Conservation (phyloP, 1,140 invertebrate genomes). For the Lasioglossum albipes region DNA sequence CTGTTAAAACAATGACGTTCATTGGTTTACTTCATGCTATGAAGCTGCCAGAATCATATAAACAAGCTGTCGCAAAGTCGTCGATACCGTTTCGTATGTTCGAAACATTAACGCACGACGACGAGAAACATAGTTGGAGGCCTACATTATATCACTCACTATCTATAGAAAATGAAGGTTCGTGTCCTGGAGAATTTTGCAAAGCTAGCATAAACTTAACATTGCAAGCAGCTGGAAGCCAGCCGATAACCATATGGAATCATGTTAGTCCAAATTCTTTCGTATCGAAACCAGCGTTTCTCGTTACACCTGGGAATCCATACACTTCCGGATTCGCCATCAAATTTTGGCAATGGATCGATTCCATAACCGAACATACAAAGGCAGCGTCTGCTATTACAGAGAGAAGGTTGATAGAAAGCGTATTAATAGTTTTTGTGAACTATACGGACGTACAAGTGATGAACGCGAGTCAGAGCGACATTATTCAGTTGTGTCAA, state of each 20-base stretch:
- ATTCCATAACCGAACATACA: constrained; percentile 20
- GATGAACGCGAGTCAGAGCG: constrained; percentile 87
- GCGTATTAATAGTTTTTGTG: constrained; percentile 87
- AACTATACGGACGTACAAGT: constrained; percentile 86
- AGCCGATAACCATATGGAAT: constrained; percentile 80
- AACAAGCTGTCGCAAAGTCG: constrained; percentile 43
- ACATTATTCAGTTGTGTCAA: constrained; percentile 86
- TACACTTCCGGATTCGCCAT: constrained; percentile 86
- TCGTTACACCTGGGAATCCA: constrained; percentile 74
- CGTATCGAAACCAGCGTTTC: constrained; percentile 84
- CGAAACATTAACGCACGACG: constrained; percentile 35
- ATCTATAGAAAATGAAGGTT: constrained; percentile 83
- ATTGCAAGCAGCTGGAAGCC: constrained; percentile 80
- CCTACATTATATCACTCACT: constrained; percentile 74
- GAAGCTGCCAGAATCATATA: constrained; percentile 56
- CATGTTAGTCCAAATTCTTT: constrained; percentile 83
- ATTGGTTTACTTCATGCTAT: constrained; percentile 59
- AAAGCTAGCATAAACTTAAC: constrained; percentile 83
- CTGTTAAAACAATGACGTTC: constrained; percentile 58
- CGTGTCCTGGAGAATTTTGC: constrained; percentile 83
- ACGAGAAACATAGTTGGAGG: constrained; percentile 61
- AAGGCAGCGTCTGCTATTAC: constrained; percentile 66
- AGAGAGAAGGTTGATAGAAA: constrained; percentile 83
- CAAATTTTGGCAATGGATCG: constrained; percentile 89
- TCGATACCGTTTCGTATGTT: constrained; percentile 16